Conservation (phyloP, 1,140 invertebrate genomes). For the Cryptotermes secundus region DNA sequence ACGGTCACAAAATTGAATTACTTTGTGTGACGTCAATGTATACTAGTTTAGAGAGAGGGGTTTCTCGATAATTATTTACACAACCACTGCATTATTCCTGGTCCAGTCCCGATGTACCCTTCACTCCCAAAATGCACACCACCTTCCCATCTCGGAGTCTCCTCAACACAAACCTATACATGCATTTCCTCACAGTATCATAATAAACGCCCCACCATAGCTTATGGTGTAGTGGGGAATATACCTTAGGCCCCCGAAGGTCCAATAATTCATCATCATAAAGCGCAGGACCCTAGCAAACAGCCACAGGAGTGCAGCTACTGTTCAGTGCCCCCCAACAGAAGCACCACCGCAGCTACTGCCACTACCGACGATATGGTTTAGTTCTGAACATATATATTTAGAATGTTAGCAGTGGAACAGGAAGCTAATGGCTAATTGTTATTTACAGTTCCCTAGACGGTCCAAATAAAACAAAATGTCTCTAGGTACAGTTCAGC, state of each 20-base stretch:
- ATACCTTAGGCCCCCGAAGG: constrained; percentile 1
- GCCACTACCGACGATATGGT: background rate
- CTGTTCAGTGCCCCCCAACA: background rate
- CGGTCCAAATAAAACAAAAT: background rate
- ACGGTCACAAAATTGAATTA: background rate
- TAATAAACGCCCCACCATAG: background rate
- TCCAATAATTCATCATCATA: constrained; percentile 6
- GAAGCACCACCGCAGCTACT: background rate
- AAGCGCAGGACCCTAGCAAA: background rate
- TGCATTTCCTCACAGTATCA: background rate
- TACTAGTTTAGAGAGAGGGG: background rate
- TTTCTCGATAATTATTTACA: background rate
- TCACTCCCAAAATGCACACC: background rate
- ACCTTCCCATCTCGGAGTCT: background rate
- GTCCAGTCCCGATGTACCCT: background rate
- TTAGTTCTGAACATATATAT: background rate
- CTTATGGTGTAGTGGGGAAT: background rate
- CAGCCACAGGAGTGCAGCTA: background rate
- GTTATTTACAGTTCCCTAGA: constrained; percentile 16
- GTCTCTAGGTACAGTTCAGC: background rate
- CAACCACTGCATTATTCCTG: background rate
- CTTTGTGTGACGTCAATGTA: background rate
- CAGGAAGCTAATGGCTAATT: constrained; percentile 8
- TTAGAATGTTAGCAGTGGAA: background rate
- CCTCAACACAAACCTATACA: background rate